Conservation (phyloP, 2,113 vertebrate genomes). For the Bos indicus region DNA sequence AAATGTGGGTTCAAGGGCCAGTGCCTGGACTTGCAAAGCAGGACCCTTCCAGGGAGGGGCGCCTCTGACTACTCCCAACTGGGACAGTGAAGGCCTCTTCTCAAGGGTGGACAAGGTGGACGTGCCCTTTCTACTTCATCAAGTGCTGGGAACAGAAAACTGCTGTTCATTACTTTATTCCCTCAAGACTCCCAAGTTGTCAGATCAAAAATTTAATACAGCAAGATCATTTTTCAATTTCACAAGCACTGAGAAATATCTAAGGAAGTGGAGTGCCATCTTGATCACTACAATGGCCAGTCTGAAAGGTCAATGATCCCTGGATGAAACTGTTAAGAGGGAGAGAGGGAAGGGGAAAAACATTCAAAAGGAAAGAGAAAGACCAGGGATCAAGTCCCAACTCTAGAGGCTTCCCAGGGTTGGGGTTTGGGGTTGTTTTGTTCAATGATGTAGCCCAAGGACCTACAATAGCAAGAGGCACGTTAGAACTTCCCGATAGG, state of each 20-base stretch:
- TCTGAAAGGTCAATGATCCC: background rate
- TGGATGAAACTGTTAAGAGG: background rate
- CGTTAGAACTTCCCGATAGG: background rate
- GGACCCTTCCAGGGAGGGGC: background rate
- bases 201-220: background rate
- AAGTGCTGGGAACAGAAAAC: background rate
- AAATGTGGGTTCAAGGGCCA: no score
- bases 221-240: background rate
- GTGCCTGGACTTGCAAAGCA: background rate
- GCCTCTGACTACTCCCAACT: background rate
- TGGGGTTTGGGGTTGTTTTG: background rate
- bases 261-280: background rate
- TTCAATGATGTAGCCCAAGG: background rate
- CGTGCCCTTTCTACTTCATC: background rate
- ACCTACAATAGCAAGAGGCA: background rate
- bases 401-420: background rate
- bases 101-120: background rate
- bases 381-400: background rate
- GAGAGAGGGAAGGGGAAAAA: background rate
- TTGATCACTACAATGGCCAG: background rate
- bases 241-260: background rate
- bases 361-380: background rate
- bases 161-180: background rate
- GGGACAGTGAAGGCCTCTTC: fast-evolving
- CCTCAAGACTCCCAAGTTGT: background rate